A percentile compares a stretch with the other conserved stretches of the same genome.
phyloP scores from a whole-genome alignment of 2,888 invertebrate species.

The Spodoptera littoralis region DNA sequence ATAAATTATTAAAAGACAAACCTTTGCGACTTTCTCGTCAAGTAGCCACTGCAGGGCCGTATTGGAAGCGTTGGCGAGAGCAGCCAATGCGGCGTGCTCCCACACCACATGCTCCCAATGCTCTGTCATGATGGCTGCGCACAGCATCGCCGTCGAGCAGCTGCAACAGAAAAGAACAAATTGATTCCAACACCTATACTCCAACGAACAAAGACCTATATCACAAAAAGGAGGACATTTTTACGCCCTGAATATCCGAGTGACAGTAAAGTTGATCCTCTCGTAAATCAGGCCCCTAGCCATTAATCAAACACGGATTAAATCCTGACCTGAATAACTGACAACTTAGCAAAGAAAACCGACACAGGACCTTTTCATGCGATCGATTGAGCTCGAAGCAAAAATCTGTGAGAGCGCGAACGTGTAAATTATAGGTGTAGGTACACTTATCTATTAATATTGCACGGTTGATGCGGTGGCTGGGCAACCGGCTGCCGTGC shows the following conservation, averaged over 20 bases:
- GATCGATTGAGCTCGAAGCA: slow-evolving; percentile 34
- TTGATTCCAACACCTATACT: background rate
- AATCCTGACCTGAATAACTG: slow-evolving; percentile 17
- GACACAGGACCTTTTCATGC: slow-evolving; percentile 11
- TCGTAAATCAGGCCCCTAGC: slow-evolving; percentile 27
- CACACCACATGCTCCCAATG: slow-evolving; percentile 97
- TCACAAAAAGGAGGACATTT: slow-evolving; percentile 2
- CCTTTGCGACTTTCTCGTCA: slow-evolving; percentile 92
- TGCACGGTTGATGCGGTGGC: too few relatives aligned
- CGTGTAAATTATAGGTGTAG: slow-evolving; percentile 20
- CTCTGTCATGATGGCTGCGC: slow-evolving; percentile 96
- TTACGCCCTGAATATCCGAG: slow-evolving; percentile 6
- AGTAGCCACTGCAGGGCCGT: slow-evolving; percentile 92
- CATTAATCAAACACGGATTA: slow-evolving; percentile 32
- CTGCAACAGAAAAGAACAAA: slow-evolving; percentile 71
- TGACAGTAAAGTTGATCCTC: slow-evolving; percentile 6
- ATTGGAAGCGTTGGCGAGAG: slow-evolving; percentile 89
- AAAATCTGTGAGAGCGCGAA: slow-evolving; percentile 3
- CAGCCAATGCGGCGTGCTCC: slow-evolving; percentile 90
- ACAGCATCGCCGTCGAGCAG: slow-evolving; percentile 94
- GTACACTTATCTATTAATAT: background rate
- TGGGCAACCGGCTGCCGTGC: too few relatives aligned
- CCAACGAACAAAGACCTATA: background rate
- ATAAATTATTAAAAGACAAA: slow-evolving; percentile 37
- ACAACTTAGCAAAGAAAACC: slow-evolving; percentile 8